Percentiles rank a stretch among this genome's conserved stretches.
Conservation (phyloP, 2,797 vertebrate genomes). For the Euphonia xanthogaster region DNA sequence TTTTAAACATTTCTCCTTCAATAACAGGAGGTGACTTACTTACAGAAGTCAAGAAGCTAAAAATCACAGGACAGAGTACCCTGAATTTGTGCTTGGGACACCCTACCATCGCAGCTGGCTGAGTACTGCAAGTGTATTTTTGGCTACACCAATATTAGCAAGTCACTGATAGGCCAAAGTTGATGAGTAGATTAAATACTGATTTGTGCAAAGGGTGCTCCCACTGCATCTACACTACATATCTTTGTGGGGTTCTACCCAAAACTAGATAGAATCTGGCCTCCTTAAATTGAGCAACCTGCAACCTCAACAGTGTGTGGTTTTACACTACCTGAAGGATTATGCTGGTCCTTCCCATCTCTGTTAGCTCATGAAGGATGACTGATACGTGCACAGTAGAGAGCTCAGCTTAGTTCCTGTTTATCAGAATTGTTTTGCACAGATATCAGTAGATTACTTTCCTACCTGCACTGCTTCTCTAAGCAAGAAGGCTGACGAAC, state of each 20-base stretch:
- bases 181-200: not conserved
- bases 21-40: not conserved
- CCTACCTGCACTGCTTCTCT: not conserved
- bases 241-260: not conserved
- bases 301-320: not conserved
- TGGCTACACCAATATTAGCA: not conserved
- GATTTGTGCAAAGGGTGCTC: not conserved
- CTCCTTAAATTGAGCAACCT: not conserved
- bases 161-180: not conserved
- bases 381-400: rapidly evolving
- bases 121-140: not conserved
- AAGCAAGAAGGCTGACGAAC: not conserved
- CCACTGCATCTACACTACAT: rapidly evolving
- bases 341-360: not conserved
- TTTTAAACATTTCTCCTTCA: not conserved
- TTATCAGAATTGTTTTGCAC: not conserved
- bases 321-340: not conserved
- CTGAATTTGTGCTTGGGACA: not conserved
- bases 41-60: not conserved
- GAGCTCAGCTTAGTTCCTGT: not conserved
- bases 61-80: not conserved
- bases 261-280: not conserved
- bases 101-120: not conserved
- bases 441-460: not conserved
- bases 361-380: rapidly evolving